Evolutionary conservation across 2,797 vertebrate genomes (phyloP), one percentile per base, ranked within the genome.

Genomic region (Pseudotriccus pelzelni): DNA sequence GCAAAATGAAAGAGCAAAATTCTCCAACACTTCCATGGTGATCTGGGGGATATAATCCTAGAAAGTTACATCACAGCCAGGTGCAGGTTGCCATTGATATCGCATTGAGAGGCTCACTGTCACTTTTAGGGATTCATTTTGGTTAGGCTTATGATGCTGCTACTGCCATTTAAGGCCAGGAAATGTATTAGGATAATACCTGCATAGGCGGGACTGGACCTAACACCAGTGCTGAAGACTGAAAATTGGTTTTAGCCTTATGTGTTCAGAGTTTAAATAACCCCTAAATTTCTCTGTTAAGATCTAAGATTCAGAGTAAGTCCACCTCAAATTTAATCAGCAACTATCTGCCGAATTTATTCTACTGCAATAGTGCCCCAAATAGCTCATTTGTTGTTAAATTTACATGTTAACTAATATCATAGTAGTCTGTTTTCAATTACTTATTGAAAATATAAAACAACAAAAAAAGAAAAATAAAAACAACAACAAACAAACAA

Each of bases 1-100:
- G 84, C 8, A 91, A 89, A 96, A 96, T 79, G 82, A 92, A 93
- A 96, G 91, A 95, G 83, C 91, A 97, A 94, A 91, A 90, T 76
- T 66, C 55, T 89, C 76, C 55, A 60, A 10, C 7, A 43, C 30
- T 91, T 89, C 24, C 17, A 39, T 10, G 4, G 55, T 1, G 6
- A 77, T 52, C 49, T 66, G 10, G 14, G n/a, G 32, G 9, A 85
- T 75, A 58, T 70, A 88, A 55, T 81, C 73, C 58, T 43, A 50
- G 32, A 67, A 78, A 84, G 24, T 28, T 84, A 20, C 34, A 49
- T 67, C 44, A 67, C 47, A 88, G 32, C 32, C 14, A 25, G 32
- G 47, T 68, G 11, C 34, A 88, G 34, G 24, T 73, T 87, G 30
- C 15, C 41, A 20, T 22, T 43, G 12, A 32, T 69, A 47, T 88